Evolutionary conservation across 1,140 invertebrate species (phyloP).

Genomic region (Caerostris extrusa): DNA sequence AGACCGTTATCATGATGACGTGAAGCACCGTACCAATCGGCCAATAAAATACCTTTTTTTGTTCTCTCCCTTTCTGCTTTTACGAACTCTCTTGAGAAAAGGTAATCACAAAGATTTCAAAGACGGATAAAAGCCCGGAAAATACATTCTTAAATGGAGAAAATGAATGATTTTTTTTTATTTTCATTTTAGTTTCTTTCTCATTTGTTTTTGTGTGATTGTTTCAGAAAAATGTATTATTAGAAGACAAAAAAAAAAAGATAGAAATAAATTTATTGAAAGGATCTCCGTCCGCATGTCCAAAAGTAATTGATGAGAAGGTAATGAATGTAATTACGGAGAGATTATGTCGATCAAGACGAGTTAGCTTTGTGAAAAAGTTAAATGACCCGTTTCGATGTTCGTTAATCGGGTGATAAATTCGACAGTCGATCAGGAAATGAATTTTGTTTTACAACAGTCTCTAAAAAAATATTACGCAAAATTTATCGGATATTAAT

Average conservation of each 20-base stretch:
- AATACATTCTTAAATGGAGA: conserved; percentile 45
- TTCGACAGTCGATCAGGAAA: not conserved
- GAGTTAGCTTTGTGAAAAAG: not conserved
- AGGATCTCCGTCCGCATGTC: not conserved
- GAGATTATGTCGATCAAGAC: not conserved
- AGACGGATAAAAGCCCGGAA: not conserved
- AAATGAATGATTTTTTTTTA: not conserved
- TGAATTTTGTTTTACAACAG: no score
- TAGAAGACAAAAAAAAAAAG: not conserved
- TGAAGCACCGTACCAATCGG: not conserved
- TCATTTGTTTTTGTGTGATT: not conserved
- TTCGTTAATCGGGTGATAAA: not conserved
- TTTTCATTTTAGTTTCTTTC: not conserved
- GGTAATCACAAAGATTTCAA: conserved; percentile 1
- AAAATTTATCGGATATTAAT: no score
- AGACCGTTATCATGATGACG: conserved; percentile 54
- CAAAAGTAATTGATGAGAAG: not conserved
- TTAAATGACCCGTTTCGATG: not conserved
- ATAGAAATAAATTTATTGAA: not conserved
- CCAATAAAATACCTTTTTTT: conserved; percentile 37
- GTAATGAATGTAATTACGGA: not conserved
- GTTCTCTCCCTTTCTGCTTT: not conserved
- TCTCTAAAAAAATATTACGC: no score
- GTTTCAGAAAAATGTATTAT: conserved; percentile 5
- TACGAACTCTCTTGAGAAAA: not conserved